Base-by-base conservation (phyloP, 2,113 vertebrate genomes). In the Oreotrochilus melanogaster region DNA sequence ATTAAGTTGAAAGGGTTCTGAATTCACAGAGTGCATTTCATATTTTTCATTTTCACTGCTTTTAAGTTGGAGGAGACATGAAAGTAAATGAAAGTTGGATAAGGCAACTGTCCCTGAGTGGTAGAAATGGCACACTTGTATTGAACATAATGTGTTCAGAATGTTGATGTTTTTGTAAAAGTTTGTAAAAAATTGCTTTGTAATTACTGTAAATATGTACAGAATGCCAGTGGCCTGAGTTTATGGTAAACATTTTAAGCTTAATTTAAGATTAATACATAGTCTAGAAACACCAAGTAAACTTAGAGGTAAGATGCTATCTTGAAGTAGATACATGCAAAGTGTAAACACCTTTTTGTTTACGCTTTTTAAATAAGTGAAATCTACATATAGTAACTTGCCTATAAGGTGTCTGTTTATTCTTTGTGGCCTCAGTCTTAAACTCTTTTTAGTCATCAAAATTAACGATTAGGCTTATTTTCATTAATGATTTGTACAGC, bases 401-500 rank as follows among this genome's bases (percentile, higher is more conserved):
- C n/a, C 83, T 89, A 1, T 47, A 54, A 56, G 30, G 15, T 50
- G 14, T n/a, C 45, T 90, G 24, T 75, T 93, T 50, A 31, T 89
- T 86, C 39, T 76, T 48, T 80, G 37, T 89, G 65, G 42, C 42
- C 87, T 86, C 33, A 37, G 70, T 89, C 80, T 96, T 64, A 95
- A 91, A 91, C 39, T 92, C 72, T 90, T 66, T 96, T 93, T 83
- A 70, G 45, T 94, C 73, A 94, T 88, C 87, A 82, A 84, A 86
- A 95, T 92, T 92, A 95, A 97, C 88, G 94, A 67, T 89, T 67
- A 87, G 82, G 21, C 39, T 96, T 96, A 81, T 93, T 95, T 96
- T 97, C 96, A 95, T 97, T 97, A 97, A 95, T 96, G 93, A 89
- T 86, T 90, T 89, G 78, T 75, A 78, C 70, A 92, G 86, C 33